Evolutionary conservation across 2,888 invertebrate species (phyloP), one percentile per base, ranked within the genome.

Genomic region (Drosophila silvestris): DNA sequence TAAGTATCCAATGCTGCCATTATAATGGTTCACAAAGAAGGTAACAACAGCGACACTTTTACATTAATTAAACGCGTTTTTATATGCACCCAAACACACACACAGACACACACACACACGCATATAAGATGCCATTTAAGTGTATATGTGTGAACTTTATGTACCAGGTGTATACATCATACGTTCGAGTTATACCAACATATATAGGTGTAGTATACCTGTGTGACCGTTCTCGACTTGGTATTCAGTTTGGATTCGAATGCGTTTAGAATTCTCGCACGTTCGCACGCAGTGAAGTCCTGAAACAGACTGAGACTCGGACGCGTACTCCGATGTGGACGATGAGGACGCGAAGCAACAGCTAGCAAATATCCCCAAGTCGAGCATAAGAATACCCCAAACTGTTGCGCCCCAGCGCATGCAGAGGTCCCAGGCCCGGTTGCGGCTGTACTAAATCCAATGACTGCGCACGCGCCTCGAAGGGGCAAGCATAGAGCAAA

Each of bases 11-110:
- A 54, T 71, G 71, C 61, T 62, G 83, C 50, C 76, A 63, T 74
- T 68, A 72, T 30, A 76, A 56, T 37, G 70, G 58, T 67, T 58
- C 69, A 62, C 70, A 70, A 81, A 70, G 81, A 60, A 59, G 73
- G 69, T 70, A 65, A 60, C 72, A 71, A 57, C 75, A 53, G 77
- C 81, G 79, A 83, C 85, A 86, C 89, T 90, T 90, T 86, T 73
- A 81, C 81, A 90, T 83, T 90, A 86, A 90, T 90, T 86, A 86
- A 86, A 90, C 90, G 83, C 86, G 79, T 83, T 89, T 90, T 88
- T 88, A 77, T 88, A 78, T 76, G 85, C 86, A 79, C 54, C 67
- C 69, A 70, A 57, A 61, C 58, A 61, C 60, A 44, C 32, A 44
- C 35, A 64, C 5, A 52, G 1, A 14, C 14, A 32, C 14, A 44